Percentiles rank a stretch among this genome's conserved stretches.
These are phyloP conservation scores for Catamblyrhynchus diadema DNA, from an alignment of 2,797 vertebrate species.

Conservation along the genomic window DNA sequence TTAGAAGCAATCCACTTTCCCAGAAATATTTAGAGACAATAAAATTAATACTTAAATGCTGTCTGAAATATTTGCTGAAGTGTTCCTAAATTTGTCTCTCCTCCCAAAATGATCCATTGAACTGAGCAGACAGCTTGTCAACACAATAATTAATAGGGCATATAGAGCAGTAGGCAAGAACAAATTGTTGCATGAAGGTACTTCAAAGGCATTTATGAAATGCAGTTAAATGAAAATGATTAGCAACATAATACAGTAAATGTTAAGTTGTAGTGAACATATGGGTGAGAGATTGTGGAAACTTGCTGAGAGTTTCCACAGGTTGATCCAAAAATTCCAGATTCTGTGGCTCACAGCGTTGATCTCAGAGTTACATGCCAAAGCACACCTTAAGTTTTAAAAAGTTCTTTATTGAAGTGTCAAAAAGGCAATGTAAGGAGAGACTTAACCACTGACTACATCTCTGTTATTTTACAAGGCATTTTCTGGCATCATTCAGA, in stretches of 20 bases:
- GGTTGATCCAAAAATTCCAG: background rate
- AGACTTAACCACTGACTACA: background rate
- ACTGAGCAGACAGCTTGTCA: background rate
- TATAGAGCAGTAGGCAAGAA: background rate
- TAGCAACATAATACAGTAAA: background rate
- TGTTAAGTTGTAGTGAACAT: background rate
- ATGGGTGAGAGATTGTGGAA: background rate
- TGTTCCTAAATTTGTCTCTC: background rate
- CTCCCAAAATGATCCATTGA: background rate
- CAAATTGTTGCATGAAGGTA: background rate
- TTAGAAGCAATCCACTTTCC: background rate
- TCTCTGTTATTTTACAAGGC: background rate
- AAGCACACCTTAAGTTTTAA: background rate
- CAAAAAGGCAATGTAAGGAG: background rate
- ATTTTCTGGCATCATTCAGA: background rate
- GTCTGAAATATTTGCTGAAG: background rate
- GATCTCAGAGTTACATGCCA: background rate
- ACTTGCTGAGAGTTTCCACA: background rate
- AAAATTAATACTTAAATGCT: background rate
- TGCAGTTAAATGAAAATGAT: background rate
- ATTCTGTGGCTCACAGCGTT: fast-evolving
- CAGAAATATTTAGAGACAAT: background rate
- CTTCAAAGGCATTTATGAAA: background rate
- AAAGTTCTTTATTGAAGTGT: background rate
- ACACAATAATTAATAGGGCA: background rate